Percentiles rank a stretch among this genome's conserved stretches.
Conservation (phyloP, 2,888 invertebrate genomes). For the Erebia epiphron region DNA sequence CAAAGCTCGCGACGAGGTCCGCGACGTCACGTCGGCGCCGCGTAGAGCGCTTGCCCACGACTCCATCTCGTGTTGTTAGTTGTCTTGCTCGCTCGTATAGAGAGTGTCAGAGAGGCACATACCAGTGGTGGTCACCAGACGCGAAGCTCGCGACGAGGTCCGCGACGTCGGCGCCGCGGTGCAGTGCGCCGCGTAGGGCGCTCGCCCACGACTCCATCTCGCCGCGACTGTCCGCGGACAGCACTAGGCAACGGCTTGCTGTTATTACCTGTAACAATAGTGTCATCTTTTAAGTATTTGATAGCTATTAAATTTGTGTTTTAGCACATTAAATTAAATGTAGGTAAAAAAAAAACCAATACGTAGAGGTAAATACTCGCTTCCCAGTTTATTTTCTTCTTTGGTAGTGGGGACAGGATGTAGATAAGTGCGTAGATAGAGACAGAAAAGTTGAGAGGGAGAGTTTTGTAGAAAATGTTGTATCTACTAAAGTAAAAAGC, state of each 20-base stretch:
- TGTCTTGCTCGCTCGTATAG: background rate
- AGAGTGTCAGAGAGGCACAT: slow-evolving; percentile 30
- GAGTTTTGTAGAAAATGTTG: no score
- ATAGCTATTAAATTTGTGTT: background rate
- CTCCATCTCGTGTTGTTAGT: slow-evolving; percentile 91
- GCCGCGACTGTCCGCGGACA: slow-evolving; percentile 90
- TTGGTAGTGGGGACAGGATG: no score
- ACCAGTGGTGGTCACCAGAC: slow-evolving; percentile 78
- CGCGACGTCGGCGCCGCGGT: slow-evolving; percentile 76
- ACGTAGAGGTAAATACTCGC: no score
- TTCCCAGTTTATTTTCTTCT: no score
- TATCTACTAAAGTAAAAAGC: no score
- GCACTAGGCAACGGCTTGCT: slow-evolving; percentile 89
- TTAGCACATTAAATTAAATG: no score
- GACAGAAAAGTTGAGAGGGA: no score
- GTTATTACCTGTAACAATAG: slow-evolving; percentile 85
- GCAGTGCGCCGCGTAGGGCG: slow-evolving; percentile 88
- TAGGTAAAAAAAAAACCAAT: no score
- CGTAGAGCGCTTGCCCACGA: slow-evolving; percentile 94
- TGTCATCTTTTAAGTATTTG: background rate
- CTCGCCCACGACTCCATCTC: slow-evolving; percentile 97
- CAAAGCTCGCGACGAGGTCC: slow-evolving; percentile 83
- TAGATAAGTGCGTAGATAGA: no score
- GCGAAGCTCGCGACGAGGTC: slow-evolving; percentile 84
- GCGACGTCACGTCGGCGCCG: slow-evolving; percentile 85